phyloP scores from a whole-genome alignment of 2,888 invertebrate species.

The Neocrepidodera transversa region DNA sequence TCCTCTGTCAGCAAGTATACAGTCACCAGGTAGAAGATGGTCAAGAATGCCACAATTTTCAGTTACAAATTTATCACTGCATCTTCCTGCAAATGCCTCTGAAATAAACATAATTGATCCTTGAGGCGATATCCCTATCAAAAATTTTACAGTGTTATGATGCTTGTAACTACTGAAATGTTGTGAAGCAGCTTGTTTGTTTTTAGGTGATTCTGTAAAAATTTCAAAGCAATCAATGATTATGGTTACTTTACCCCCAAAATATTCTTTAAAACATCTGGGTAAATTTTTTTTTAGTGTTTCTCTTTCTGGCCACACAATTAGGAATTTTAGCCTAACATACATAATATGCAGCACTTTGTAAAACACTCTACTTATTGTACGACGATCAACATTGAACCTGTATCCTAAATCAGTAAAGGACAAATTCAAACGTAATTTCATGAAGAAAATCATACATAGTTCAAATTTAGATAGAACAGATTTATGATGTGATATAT shows the following conservation, averaged over 20 bases:
- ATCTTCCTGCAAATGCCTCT: slow-evolving; percentile 20
- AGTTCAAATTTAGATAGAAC: too few species aligned
- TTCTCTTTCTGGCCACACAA: slow-evolving; percentile 35
- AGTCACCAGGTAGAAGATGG: slow-evolving; percentile 18
- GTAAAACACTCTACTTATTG: neutral
- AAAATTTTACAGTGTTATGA: slow-evolving; percentile 38
- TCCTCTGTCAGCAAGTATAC: slow-evolving; percentile 21
- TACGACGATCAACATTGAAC: neutral
- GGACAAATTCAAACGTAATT: too few species aligned
- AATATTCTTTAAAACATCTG: slow-evolving; percentile 36
- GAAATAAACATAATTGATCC: slow-evolving; percentile 27
- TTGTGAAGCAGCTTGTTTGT: slow-evolving; percentile 19
- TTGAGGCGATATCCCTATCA: slow-evolving; percentile 37
- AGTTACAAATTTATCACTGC: slow-evolving; percentile 22
- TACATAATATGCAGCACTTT: neutral
- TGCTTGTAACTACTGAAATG: slow-evolving; percentile 40
- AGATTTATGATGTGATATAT: too few species aligned
- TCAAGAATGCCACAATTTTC: slow-evolving; percentile 22
- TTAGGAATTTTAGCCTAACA: neutral
- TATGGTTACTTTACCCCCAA: slow-evolving; percentile 28
- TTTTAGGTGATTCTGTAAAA: slow-evolving; percentile 33
- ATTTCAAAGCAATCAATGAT: slow-evolving; percentile 40
- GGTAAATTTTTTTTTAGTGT: slow-evolving; percentile 30
- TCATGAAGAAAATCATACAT: too few species aligned
- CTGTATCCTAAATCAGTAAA: neutral